Conservation (phyloP, 64 coral and sea anemone species). For the Actinia tenebrosa region DNA sequence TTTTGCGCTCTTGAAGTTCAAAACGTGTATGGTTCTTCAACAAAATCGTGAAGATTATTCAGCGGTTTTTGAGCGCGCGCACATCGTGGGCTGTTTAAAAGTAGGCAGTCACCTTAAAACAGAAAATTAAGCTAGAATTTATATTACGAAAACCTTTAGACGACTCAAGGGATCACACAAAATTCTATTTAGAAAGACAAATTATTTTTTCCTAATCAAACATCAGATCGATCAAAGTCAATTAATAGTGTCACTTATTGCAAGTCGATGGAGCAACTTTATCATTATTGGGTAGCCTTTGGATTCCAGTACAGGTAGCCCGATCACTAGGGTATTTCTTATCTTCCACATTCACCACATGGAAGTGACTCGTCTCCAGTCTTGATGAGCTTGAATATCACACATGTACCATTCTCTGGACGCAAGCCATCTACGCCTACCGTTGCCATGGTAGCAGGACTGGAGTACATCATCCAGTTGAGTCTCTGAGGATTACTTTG, state of each 20-base stretch:
- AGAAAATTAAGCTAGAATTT: too few species aligned
- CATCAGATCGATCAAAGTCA: not conserved
- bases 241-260: not conserved
- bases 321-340: not conserved
- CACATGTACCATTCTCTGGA: conserved; percentile 43
- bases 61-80: too few species aligned
- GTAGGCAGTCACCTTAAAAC: too few species aligned
- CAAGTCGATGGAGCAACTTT: not conserved
- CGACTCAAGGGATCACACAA: not conserved
- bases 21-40: too few species aligned
- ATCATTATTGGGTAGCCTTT: not conserved
- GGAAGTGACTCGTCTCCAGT: conserved; percentile 3
- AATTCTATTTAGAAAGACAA: not conserved
- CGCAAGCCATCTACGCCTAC: conserved; percentile 59
- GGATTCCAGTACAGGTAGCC: not conserved
- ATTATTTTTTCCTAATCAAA: not conserved
- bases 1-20: too few species aligned
- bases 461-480: conserved; percentile 67
- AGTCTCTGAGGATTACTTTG: conserved; percentile 6
- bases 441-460: conserved; percentile 13
- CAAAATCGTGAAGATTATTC: too few species aligned
- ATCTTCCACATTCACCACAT: not conserved
- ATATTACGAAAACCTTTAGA: too few species aligned
- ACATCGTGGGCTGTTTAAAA: too few species aligned
- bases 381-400: conserved; percentile 72